Evolutionary conservation across 2,113 vertebrate species (phyloP).

Genomic region (Sialia sialis): DNA sequence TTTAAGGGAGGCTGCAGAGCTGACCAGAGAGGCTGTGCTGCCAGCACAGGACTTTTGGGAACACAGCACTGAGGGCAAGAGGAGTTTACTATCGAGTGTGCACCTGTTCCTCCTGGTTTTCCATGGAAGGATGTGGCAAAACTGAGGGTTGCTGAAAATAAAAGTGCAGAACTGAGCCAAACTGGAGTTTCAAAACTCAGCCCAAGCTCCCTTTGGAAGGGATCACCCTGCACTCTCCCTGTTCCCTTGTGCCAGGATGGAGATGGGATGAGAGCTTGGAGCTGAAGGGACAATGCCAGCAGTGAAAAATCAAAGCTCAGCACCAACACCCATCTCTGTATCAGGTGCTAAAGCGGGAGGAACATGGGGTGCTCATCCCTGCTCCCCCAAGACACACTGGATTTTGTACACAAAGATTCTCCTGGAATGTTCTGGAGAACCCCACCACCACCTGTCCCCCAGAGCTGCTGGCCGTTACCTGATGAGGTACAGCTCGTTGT

Average conservation of each 20-base stretch:
- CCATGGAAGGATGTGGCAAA: not conserved
- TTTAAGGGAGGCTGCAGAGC: not conserved
- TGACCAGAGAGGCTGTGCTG: not conserved
- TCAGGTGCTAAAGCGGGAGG: not conserved
- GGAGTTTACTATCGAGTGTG: not conserved
- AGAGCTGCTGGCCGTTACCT: constrained; percentile 60
- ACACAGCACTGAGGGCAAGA: not conserved
- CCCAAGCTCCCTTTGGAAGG: not conserved
- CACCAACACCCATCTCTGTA: not conserved
- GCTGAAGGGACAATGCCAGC: not conserved
- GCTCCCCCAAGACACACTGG: rapidly evolving
- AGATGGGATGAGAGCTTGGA: not conserved
- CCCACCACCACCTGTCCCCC: not conserved
- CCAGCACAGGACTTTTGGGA: not conserved
- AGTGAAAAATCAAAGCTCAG: not conserved
- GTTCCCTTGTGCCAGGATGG: rapidly evolving
- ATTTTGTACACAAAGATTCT: not conserved
- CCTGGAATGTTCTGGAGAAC: not conserved
- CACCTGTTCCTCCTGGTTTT: not conserved
- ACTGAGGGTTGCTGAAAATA: not conserved
- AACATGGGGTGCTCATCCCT: not conserved
- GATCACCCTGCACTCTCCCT: rapidly evolving
- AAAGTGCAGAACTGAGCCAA: not conserved
- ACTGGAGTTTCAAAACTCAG: not conserved
- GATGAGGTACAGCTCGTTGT: constrained; percentile 90